A percentile compares a stretch with the other conserved stretches of the same genome.
Conservation (phyloP, 2,113 vertebrate genomes). For the Noctilio leporinus region DNA sequence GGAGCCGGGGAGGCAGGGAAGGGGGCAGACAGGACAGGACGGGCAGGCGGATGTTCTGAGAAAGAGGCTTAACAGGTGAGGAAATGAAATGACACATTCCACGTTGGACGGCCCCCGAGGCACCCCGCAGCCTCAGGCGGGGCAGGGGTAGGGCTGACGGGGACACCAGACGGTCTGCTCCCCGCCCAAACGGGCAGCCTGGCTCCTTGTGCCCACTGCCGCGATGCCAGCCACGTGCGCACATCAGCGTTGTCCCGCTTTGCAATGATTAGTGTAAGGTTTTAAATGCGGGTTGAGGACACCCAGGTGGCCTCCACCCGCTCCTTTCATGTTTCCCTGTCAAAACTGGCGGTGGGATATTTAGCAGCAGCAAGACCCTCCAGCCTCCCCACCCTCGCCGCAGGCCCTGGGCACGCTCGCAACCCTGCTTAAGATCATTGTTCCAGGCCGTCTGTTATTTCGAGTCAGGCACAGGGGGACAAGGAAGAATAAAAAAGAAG, state of each 20-base stretch:
- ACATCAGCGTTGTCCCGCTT: not conserved
- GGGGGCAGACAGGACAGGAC: too few relatives aligned
- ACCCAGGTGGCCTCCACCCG: not conserved
- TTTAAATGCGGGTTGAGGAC: not conserved
- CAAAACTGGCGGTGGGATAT: not conserved
- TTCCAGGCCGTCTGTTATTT: not conserved
- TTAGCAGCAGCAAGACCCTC: too few relatives aligned
- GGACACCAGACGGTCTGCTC: not conserved
- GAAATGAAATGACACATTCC: not conserved
- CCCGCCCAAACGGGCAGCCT: not conserved
- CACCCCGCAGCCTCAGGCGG: too few relatives aligned
- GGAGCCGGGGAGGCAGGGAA: not conserved
- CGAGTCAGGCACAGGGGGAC: not conserved
- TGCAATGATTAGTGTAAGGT: not conserved
- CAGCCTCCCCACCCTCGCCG: too few relatives aligned
- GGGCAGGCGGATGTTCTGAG: not conserved
- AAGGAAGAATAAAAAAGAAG: not conserved
- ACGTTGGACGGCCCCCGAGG: not conserved
- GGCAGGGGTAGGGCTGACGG: not conserved
- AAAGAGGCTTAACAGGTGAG: not conserved
- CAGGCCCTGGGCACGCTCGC: not conserved
- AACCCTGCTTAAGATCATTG: not conserved
- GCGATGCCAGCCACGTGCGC: not conserved
- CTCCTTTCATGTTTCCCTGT: not conserved
- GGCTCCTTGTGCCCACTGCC: not conserved